Evolutionary conservation across 2,888 invertebrate species (phyloP).

Genomic region (Cheilosia soror): DNA sequence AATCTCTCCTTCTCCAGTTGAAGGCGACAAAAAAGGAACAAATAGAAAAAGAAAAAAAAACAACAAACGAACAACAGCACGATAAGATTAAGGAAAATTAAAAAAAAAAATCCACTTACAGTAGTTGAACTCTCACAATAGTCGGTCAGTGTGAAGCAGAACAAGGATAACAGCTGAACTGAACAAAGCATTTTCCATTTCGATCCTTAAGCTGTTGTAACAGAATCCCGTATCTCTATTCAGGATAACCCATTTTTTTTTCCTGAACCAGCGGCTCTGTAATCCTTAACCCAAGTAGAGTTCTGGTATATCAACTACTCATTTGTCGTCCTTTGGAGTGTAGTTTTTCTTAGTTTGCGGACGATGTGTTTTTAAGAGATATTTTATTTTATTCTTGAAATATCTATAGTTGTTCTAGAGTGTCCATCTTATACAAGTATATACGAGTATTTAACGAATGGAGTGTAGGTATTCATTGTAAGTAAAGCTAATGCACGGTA

Average conservation of each 20-base stretch:
- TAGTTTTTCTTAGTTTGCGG: not conserved
- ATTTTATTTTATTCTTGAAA: conserved; percentile 13
- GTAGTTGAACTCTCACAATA: conserved; percentile 69
- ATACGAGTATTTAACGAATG: too few species aligned
- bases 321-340: conserved; percentile 25
- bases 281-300: conserved; percentile 53
- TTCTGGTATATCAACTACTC: conserved; percentile 35
- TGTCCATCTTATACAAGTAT: too few species aligned
- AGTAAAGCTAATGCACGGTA: too few species aligned
- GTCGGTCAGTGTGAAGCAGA: conserved; percentile 66
- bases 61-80: conserved; percentile 22
- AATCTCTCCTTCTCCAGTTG: conserved; percentile 59
- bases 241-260: conserved; percentile 48
- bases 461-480: too few species aligned
- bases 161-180: conserved; percentile 72
- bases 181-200: conserved; percentile 72
- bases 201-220: conserved; percentile 69
- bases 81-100: conserved; percentile 62
- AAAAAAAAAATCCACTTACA: conserved; percentile 57
- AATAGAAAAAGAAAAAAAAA: conserved; percentile 10
- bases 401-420: not conserved
- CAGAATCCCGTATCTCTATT: conserved; percentile 44
- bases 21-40: conserved; percentile 15
- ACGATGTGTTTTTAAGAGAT: conserved; percentile 39
- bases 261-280: conserved; percentile 40